phyloP scores from a whole-genome alignment of 2,113 vertebrate species.

The Anolis sagrei region DNA sequence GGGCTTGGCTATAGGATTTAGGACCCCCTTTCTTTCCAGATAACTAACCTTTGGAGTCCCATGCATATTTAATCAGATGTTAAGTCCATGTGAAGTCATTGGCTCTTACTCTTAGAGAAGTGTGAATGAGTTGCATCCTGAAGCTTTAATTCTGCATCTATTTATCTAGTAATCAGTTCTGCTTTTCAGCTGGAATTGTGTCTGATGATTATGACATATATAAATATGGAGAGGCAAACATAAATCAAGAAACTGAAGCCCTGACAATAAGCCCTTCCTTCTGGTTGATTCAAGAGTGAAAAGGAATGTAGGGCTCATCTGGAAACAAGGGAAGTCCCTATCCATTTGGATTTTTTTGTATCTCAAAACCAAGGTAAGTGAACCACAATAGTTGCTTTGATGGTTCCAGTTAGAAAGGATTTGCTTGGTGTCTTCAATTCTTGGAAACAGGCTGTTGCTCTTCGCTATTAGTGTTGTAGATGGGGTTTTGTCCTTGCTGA shows the following conservation, averaged over 20 bases:
- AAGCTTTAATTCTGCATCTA: not conserved
- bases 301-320: not conserved
- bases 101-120: not conserved
- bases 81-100: not conserved
- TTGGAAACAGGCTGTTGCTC: not conserved
- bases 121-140: not conserved
- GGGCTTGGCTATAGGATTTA: too few species aligned
- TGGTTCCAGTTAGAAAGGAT: not conserved
- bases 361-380: not conserved
- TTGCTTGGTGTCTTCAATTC: not conserved
- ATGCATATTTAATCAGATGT: not conserved
- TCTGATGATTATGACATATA: fast-evolving
- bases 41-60: not conserved
- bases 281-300: not conserved
- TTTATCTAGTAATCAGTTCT: not conserved
- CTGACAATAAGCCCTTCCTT: not conserved
- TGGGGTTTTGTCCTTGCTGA: not conserved
- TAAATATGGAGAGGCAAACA: not conserved
- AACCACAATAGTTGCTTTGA: not conserved
- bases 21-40: too few species aligned
- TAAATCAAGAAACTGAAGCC: not conserved
- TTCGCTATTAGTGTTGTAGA: not conserved
- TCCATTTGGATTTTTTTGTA: not conserved
- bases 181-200: too few species aligned
- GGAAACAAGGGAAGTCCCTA: not conserved